phyloP scores from a whole-genome alignment of 2,888 invertebrate species.

The Sthenelais limicola region DNA sequence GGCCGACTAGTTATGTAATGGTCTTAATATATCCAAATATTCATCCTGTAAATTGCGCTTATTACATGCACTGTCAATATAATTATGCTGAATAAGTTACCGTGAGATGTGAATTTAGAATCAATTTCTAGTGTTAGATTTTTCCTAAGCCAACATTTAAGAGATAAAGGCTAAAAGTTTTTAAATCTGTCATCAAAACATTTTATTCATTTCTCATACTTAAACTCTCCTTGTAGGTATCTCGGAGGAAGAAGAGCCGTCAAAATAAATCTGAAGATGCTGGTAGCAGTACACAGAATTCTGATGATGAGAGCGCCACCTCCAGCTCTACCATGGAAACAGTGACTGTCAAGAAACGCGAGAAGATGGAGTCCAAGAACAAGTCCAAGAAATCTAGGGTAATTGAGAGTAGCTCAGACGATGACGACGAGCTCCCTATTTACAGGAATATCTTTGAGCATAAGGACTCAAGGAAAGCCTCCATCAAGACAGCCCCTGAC shows the following conservation, averaged over 20 bases:
- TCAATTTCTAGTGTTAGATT: too few species aligned
- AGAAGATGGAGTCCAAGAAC: conserved; percentile 21
- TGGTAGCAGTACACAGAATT: conserved; percentile 56
- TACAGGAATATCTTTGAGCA: background rate
- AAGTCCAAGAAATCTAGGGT: conserved; percentile 29
- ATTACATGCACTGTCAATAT: background rate
- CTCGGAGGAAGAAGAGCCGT: conserved; percentile 45
- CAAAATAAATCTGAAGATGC: conserved; percentile 55
- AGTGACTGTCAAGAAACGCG: background rate
- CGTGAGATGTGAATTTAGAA: too few species aligned
- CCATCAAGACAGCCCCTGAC: background rate
- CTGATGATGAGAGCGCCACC: conserved; percentile 53
- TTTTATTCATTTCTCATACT: too few species aligned
- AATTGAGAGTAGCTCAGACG: conserved; percentile 44
- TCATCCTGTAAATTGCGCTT: background rate
- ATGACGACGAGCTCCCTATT: conserved; percentile 30
- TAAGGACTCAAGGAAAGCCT: conserved; percentile 17
- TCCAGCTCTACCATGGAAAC: conserved; percentile 17
- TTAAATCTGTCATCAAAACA: too few species aligned
- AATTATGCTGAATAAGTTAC: too few species aligned
- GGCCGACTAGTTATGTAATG: too few species aligned
- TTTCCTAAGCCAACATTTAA: too few species aligned
- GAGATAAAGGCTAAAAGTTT: too few species aligned
- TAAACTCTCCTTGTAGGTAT: too few species aligned
- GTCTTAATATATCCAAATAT: too few species aligned